These are phyloP conservation scores for Dysmachus trigonus DNA, from an alignment of 2,888 invertebrate genomes.

Conservation along the genomic window DNA sequence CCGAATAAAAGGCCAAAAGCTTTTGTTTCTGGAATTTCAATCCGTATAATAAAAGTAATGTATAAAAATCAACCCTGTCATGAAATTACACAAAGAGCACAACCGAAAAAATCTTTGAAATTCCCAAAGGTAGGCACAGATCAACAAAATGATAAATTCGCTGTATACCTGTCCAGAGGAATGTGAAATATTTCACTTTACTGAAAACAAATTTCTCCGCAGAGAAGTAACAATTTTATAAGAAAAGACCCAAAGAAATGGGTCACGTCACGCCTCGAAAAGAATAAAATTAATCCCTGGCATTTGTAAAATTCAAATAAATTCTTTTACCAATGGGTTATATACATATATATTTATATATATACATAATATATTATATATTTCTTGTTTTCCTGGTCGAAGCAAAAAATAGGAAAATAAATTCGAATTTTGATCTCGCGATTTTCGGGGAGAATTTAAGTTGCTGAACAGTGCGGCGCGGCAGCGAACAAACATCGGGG, in stretches of 20 bases:
- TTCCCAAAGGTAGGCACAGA: not conserved
- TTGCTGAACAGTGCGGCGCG: too few relatives aligned
- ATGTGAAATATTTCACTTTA: not conserved
- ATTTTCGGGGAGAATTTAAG: not conserved
- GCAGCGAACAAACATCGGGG: not conserved
- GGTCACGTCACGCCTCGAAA: not conserved
- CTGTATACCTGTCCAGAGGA: not conserved
- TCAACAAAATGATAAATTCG: not conserved
- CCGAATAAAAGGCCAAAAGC: not conserved
- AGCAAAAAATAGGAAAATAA: not conserved
- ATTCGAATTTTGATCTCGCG: not conserved
- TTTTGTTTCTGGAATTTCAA: not conserved
- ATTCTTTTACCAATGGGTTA: not conserved
- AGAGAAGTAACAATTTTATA: not conserved
- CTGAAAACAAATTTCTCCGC: not conserved
- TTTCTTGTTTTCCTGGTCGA: not conserved
- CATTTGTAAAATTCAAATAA: not conserved
- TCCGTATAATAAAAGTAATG: not conserved
- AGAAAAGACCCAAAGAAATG: not conserved
- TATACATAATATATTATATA: too few relatives aligned
- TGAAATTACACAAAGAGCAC: not conserved
- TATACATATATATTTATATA: too few relatives aligned
- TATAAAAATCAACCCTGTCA: not conserved
- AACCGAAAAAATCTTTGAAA: not conserved
- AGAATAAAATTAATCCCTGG: not conserved